These are phyloP conservation scores for Palythoa caribaeorum DNA, from an alignment of 92 coral and sea anemone species.

Conservation along the genomic window DNA sequence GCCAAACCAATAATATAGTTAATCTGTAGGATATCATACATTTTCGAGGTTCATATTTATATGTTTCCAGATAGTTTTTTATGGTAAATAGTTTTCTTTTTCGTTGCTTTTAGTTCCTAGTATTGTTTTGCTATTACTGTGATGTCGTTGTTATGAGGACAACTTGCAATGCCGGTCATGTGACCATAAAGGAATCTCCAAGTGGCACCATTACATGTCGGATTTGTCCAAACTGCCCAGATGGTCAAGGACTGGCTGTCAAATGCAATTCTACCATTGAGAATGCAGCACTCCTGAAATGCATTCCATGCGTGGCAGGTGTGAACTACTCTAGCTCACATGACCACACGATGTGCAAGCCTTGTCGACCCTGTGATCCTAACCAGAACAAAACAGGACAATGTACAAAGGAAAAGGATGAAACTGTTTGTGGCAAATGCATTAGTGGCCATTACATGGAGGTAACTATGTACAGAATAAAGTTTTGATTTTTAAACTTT, in stretches of 20 bases:
- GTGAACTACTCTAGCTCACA: slow-evolving; percentile 9
- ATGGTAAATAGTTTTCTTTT: too few species aligned
- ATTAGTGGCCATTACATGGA: not conserved
- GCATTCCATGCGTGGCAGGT: slow-evolving; percentile 5
- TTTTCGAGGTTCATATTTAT: too few species aligned
- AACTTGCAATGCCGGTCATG: not conserved
- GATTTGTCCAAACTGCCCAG: slow-evolving; percentile 6
- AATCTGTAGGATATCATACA: too few species aligned
- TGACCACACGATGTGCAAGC: slow-evolving; percentile 31
- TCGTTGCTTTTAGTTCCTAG: not conserved
- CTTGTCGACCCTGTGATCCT: slow-evolving; percentile 11
- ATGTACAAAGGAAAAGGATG: slow-evolving; percentile 10
- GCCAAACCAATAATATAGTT: too few species aligned
- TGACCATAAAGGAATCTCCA: not conserved
- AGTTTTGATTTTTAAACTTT: too few species aligned
- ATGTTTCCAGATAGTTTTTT: too few species aligned
- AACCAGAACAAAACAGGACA: slow-evolving; percentile 36
- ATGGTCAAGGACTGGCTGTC: not conserved
- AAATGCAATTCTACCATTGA: slow-evolving; percentile 13
- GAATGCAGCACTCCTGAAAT: not conserved
- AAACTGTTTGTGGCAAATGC: slow-evolving; percentile 22
- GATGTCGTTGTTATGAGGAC: not conserved
- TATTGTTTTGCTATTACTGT: not conserved
- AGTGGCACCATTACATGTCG: not conserved
- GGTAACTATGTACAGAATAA: not conserved